These are phyloP conservation scores for Pseudomugil tenellus DNA, from an alignment of 2,797 vertebrate genomes.

Conservation along the genomic window DNA sequence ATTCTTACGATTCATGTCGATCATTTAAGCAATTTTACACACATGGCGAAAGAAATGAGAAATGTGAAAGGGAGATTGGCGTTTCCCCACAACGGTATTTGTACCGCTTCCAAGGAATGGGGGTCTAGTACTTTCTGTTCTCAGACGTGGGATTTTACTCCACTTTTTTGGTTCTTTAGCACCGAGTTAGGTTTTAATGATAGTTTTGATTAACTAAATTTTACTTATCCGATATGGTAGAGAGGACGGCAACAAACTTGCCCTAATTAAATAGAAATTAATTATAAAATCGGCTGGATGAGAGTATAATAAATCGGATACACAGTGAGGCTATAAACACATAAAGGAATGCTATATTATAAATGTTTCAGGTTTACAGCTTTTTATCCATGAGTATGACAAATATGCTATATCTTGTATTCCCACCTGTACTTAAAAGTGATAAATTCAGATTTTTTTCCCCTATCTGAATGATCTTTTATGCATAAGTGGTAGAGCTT, in stretches of 20 bases:
- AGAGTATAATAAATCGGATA: not conserved
- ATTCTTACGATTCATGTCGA: not conserved
- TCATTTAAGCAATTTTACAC: not conserved
- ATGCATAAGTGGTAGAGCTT: constrained; percentile 66
- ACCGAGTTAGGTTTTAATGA: not conserved
- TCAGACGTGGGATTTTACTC: constrained; percentile 33
- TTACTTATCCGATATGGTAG: not conserved
- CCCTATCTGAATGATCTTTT: constrained; percentile 61
- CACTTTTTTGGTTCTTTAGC: constrained; percentile 19
- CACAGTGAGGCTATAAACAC: not conserved
- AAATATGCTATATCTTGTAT: constrained; percentile 10
- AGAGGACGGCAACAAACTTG: not conserved
- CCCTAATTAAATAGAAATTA: not conserved
- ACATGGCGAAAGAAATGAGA: not conserved
- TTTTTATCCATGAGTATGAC: not conserved
- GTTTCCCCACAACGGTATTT: constrained; percentile 19
- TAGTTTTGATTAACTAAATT: not conserved
- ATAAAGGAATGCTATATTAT: not conserved
- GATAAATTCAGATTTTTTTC: constrained; percentile 20
- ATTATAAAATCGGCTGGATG: not conserved
- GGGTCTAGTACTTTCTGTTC: constrained; percentile 61
- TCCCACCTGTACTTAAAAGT: not conserved
- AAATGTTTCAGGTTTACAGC: not conserved
- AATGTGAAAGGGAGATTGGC: constrained; percentile 3
- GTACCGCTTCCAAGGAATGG: constrained; percentile 33